These are phyloP conservation scores for Vandiemenella viatica DNA, from an alignment of 2,888 invertebrate genomes.

Conservation along the genomic window DNA sequence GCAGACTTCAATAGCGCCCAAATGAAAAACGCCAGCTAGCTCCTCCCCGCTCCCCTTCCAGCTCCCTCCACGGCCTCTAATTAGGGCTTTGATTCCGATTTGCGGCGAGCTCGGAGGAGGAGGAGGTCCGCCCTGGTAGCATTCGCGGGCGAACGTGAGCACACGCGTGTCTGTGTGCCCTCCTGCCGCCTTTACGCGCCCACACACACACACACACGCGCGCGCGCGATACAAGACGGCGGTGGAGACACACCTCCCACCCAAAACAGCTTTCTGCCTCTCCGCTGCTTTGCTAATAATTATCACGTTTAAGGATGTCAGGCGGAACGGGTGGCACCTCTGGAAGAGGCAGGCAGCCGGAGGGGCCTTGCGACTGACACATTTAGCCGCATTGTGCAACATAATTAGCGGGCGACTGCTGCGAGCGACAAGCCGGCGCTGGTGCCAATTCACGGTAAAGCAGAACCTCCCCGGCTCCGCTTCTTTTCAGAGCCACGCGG, in stretches of 20 bases:
- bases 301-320: constrained; percentile 7
- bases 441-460: not conserved
- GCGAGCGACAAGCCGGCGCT: not conserved
- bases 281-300: constrained; percentile 6
- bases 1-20: constrained; percentile 12
- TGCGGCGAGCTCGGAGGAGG: constrained; percentile 9
- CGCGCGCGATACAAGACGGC: not conserved
- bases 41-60: constrained; percentile 1
- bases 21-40: constrained; percentile 12
- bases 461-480: too few relatives aligned
- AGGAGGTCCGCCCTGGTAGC: not conserved
- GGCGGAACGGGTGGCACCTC: not conserved
- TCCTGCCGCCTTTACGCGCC: not conserved
- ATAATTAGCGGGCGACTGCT: not conserved
- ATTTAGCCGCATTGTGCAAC: not conserved
- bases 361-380: constrained; percentile 1
- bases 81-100: constrained; percentile 15
- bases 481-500: too few relatives aligned
- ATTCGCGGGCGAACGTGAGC: not conserved
- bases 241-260: not conserved
- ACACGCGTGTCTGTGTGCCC: not conserved
- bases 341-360: not conserved
- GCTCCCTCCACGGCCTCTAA: too few relatives aligned
- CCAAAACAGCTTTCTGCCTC: not conserved
- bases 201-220: not conserved